phyloP scores from a whole-genome alignment of 53 echinoderm and acorn worm species.

The Holothuria scabra region DNA sequence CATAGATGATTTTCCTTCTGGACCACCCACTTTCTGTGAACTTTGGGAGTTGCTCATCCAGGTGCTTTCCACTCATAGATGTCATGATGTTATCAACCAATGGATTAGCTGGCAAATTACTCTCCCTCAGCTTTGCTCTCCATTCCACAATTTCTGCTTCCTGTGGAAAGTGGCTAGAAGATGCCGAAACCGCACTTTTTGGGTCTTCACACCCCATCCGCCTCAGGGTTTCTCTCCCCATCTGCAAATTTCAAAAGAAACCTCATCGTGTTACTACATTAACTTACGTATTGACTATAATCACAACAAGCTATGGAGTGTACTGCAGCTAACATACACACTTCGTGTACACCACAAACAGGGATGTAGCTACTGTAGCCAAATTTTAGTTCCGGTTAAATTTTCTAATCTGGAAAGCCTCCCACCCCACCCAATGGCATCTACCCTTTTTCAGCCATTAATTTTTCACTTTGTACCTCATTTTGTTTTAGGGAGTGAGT shows the following conservation, averaged over 20 bases:
- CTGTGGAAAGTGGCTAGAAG: background rate
- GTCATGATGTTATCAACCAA: background rate
- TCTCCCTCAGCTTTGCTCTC: conserved; percentile 29
- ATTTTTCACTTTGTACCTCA: too few relatives aligned
- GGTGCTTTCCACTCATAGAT: conserved; percentile 12
- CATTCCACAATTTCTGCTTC: conserved; percentile 2
- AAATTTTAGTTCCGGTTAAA: too few relatives aligned
- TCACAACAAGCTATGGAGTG: too few relatives aligned
- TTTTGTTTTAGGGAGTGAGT: too few relatives aligned
- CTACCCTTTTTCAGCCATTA: too few relatives aligned
- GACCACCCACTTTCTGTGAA: background rate
- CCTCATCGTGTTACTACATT: too few relatives aligned
- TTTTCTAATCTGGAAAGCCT: too few relatives aligned
- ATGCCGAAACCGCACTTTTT: background rate
- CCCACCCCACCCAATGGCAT: too few relatives aligned
- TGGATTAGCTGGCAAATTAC: conserved; percentile 2
- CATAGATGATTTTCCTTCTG: background rate
- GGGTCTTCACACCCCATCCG: conserved; percentile 26
- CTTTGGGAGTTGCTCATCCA: conserved; percentile 8
- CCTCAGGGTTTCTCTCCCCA: background rate
- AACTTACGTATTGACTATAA: too few relatives aligned
- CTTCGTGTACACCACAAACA: too few relatives aligned
- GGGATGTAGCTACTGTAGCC: too few relatives aligned
- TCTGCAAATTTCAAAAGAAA: background rate
- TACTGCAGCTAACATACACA: too few relatives aligned